A percentile compares a stretch with the other conserved stretches of the same genome.
phyloP scores from a whole-genome alignment of 2,797 vertebrate species.

The Crypturellus tataupa region DNA sequence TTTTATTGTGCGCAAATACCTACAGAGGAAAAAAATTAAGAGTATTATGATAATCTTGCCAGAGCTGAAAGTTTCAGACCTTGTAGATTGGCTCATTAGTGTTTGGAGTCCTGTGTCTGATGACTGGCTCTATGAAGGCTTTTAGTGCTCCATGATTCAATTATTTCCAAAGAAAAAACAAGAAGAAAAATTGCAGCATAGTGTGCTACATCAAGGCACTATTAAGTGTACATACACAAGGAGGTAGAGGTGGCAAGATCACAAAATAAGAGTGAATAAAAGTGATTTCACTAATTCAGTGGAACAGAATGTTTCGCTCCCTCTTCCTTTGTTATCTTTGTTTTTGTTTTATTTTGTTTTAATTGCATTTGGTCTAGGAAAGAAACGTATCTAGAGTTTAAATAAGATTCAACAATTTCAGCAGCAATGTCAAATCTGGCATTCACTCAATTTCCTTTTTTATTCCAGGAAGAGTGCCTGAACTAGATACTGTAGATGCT shows the following conservation, averaged over 20 bases:
- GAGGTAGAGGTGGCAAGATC: not conserved
- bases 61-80: not conserved
- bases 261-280: not conserved
- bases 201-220: not conserved
- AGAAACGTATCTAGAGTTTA: not conserved
- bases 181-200: not conserved
- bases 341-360: not conserved
- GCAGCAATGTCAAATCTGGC: not conserved
- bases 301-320: not conserved
- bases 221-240: not conserved
- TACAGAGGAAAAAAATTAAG: not conserved
- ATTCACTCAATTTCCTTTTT: not conserved
- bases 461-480: not conserved
- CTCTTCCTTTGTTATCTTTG: not conserved
- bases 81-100: not conserved
- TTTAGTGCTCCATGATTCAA: not conserved
- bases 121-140: not conserved
- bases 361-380: not conserved
- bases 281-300: not conserved
- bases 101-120: not conserved
- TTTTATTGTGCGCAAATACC: not conserved
- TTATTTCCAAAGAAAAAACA: slow-evolving; percentile 7
- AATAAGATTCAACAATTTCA: not conserved
- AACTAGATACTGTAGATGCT: not conserved
- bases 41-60: not conserved